Percentiles rank a stretch among this genome's conserved stretches.
These are phyloP conservation scores for Pleuronectes platessa DNA, from an alignment of 2,113 vertebrate species.

Conservation along the genomic window DNA sequence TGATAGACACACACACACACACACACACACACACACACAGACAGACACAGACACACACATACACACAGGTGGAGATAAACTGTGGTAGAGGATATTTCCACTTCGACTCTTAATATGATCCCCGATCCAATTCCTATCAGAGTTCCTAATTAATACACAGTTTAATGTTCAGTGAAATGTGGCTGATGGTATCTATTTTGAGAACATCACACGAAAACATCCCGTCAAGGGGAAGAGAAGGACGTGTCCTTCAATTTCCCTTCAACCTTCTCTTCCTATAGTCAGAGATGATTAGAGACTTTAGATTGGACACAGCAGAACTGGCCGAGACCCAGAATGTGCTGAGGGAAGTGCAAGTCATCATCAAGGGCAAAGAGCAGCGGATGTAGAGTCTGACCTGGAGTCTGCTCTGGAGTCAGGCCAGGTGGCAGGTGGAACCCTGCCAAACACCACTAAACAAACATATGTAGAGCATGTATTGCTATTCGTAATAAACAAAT, in stretches of 20 bases:
- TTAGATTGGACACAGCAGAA: conserved; percentile 36
- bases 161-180: background rate
- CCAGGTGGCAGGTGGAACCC: conserved; percentile 48
- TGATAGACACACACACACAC: no score
- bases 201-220: background rate
- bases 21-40: background rate
- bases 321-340: conserved; percentile 44
- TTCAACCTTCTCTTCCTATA: conserved; percentile 5
- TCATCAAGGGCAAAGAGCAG: conserved; percentile 56
- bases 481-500: background rate
- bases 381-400: conserved; percentile 9
- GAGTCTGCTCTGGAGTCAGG: conserved; percentile 36
- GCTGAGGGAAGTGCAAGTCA: conserved; percentile 59
- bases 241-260: conserved; percentile 7
- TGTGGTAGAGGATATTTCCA: no score
- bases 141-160: no score
- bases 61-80: no score
- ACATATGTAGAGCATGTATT: background rate
- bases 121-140: no score
- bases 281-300: conserved; percentile 21
- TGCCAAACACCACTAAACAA: conserved; percentile 7
- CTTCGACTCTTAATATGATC: no score
- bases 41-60: no score
- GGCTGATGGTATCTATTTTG: background rate
- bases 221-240: conserved; percentile 43